Percentiles rank a stretch among this genome's conserved stretches.
Evolutionary conservation across 2,797 vertebrate species (phyloP).

Genomic region (Enteromius viviparus): DNA sequence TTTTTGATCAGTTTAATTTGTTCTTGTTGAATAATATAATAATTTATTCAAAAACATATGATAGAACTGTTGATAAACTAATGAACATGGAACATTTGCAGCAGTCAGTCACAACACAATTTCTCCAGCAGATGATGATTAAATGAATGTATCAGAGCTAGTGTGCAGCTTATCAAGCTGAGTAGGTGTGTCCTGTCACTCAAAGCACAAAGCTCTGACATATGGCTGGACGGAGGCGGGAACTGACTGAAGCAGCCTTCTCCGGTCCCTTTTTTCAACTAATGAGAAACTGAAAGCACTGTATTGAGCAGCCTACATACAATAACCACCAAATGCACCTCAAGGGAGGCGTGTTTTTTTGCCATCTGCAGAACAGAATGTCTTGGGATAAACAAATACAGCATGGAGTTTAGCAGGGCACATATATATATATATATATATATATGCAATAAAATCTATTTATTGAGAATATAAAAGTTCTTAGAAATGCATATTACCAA

Average conservation of each 20-base stretch:
- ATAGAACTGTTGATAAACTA: neutral
- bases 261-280: conserved; percentile 9
- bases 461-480: too few relatives aligned
- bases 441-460: too few relatives aligned
- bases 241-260: conserved; percentile 3
- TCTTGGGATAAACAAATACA: neutral
- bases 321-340: conserved; percentile 5
- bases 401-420: neutral
- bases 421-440: too few relatives aligned
- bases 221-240: neutral
- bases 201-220: conserved; percentile 34
- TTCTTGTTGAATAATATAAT: neutral
- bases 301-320: neutral
- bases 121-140: neutral
- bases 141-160: neutral
- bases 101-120: neutral
- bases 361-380: neutral
- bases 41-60: neutral
- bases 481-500: too few relatives aligned
- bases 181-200: conserved; percentile 25
- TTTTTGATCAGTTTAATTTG: neutral
- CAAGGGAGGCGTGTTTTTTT: neutral
- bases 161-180: conserved; percentile 15
- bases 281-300: conserved; percentile 28
- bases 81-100: neutral